Conservation (phyloP, 2,113 vertebrate species). For the Phainopepla nitens region DNA sequence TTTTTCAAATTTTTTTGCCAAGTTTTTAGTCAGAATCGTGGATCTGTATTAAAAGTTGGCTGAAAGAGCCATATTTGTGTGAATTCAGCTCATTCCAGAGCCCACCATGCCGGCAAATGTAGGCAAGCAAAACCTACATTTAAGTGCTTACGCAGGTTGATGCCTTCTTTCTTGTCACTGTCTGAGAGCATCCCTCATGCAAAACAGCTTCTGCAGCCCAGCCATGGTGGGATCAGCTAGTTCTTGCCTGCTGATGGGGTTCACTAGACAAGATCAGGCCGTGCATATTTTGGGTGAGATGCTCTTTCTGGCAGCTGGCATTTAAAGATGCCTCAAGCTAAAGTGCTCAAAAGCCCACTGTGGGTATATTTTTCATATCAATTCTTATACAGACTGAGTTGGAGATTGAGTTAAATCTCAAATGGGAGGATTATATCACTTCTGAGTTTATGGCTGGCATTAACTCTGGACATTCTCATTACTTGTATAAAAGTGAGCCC, state of each 20-base stretch:
- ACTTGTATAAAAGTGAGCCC: neutral
- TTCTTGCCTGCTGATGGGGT: neutral
- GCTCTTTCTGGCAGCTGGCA: neutral
- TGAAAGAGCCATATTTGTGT: neutral
- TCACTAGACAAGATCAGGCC: neutral
- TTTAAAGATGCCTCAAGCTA: neutral
- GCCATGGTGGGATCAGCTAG: neutral
- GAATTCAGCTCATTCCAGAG: neutral
- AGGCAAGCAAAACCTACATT: neutral
- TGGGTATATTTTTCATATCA: neutral
- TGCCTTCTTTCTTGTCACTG: neutral
- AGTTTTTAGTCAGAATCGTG: neutral
- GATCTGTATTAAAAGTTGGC: neutral
- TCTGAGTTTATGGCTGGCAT: neutral
- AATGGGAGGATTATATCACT: neutral
- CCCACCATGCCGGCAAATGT: rapidly evolving
- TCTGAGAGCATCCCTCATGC: neutral
- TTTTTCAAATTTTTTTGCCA: neutral
- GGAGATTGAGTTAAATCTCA: neutral
- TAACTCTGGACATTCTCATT: neutral
- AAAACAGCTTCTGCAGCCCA: neutral
- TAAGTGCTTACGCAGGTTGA: neutral
- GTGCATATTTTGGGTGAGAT: neutral
- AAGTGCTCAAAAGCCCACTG: neutral
- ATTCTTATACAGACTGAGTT: neutral